phyloP scores from a whole-genome alignment of 2,888 invertebrate species.

The Stegana nigrithorax region DNA sequence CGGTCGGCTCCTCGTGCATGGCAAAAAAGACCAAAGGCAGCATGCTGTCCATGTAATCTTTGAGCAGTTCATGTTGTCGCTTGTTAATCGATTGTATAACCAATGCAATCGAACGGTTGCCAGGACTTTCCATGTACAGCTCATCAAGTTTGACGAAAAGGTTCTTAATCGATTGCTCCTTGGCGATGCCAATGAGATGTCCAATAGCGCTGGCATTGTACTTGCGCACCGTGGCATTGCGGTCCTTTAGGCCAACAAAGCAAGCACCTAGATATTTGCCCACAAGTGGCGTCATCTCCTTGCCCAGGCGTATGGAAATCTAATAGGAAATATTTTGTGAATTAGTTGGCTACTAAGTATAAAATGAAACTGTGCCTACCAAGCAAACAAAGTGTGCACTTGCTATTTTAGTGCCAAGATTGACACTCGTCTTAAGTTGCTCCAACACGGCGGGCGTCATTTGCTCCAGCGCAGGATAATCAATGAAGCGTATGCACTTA shows the following conservation, averaged over 20 bases:
- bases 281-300: constrained; percentile 72
- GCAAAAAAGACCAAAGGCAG: constrained; percentile 90
- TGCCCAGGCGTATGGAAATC: constrained; percentile 70
- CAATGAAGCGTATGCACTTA: constrained; percentile 81
- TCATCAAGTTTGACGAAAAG: constrained; percentile 72
- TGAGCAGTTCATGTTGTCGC: constrained; percentile 84
- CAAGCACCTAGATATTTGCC: constrained; percentile 72
- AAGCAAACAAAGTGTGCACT: constrained; percentile 83
- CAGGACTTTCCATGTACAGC: constrained; percentile 78
- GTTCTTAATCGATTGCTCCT: constrained; percentile 74
- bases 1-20: constrained; percentile 85
- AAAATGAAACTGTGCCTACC: constrained; percentile 70
- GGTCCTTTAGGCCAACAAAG: constrained; percentile 83
- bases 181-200: constrained; percentile 84
- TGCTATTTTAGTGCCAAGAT: constrained; percentile 86
- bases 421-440: constrained; percentile 81
- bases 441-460: constrained; percentile 86
- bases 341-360: neutral
- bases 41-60: constrained; percentile 79
- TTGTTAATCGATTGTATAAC: constrained; percentile 84
- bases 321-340: constrained; percentile 35
- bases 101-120: constrained; percentile 79
- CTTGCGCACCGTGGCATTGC: constrained; percentile 85
- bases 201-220: constrained; percentile 87
- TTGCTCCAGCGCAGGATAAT: constrained; percentile 80